Base-by-base conservation (phyloP, 2,888 invertebrate species). In the Arge pagana region DNA sequence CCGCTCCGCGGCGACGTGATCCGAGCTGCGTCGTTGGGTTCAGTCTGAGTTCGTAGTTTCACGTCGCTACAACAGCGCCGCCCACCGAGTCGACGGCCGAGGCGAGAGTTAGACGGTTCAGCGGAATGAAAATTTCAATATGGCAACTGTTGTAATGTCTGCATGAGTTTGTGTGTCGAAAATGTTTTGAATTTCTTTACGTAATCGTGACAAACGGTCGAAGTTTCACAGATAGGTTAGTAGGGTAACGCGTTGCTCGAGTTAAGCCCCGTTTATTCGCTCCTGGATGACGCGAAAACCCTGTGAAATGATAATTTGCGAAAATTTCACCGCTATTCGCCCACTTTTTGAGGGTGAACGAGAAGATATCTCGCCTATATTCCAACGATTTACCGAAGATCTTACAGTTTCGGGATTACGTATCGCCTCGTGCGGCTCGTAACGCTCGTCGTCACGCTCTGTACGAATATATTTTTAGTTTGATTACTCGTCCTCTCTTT, bases 201-300 rank as follows among this genome's bases (percentile, higher is more conserved):
- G 53, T 63, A 65, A 66, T 63, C 63, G 70, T 62, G 67, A 65
- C 66, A 61, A 66, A 61, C 66, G 67, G 62, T 68, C 63, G 64
- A 64, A 67, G 59, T 67, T 61, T 63, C 62, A 58, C 61, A 63
- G 61, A 63, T 71, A 72, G 72, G 72, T 72, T 67, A 68, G 71
- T 71, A 66, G 50, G 57, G 43, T 26, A 8, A 18, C 16, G 24
- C 28, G 10, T 28, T 19, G 42, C 19, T 30, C n/a, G 30, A 28
- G 8, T 30, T 16, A 11, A 42, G 18, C 13, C 19, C 30, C n/a
- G 28, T 10, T 16, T 42, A 5, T 13, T 10, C 7, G 13, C 11
- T 11, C 11, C 13, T 7, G 33, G 11, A 50, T 49, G 52, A 51
- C 42, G 42, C 49, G 52, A 39, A 4, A 21, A 41, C 33, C 43